Percentiles rank a stretch among this genome's conserved stretches.
Evolutionary conservation across 64 coral and sea anemone genomes (phyloP).

Genomic region (Pachyseris speciosa): DNA sequence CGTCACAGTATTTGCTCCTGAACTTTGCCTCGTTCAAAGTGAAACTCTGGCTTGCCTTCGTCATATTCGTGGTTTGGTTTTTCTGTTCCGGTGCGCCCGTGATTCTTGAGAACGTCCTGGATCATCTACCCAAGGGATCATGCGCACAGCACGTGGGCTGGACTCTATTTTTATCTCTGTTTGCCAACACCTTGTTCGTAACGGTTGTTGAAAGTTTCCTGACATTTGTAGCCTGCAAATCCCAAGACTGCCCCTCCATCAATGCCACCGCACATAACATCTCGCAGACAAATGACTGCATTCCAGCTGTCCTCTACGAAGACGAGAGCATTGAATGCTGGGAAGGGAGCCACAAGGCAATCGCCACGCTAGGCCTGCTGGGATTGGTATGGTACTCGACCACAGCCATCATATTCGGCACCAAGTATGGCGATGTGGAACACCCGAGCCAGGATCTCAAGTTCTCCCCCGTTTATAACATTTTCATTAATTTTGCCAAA

Average conservation of each 20-base stretch:
- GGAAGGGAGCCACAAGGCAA: conserved; percentile 67
- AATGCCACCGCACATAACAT: neutral
- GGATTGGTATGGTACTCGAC: conserved; percentile 96
- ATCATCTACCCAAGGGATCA: conserved; percentile 70
- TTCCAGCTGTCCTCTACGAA: conserved; percentile 51
- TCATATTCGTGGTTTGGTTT: conserved; percentile 89
- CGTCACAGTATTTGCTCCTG: conserved; percentile 80
- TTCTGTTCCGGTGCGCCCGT: conserved; percentile 92
- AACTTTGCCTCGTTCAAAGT: conserved; percentile 94
- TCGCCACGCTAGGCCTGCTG: conserved; percentile 87
- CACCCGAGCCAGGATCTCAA: conserved; percentile 82
- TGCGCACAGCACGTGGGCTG: conserved; percentile 94
- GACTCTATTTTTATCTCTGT: conserved; percentile 81
- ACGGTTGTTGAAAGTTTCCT: conserved; percentile 92
- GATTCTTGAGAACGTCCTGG: conserved; percentile 92
- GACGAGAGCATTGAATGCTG: conserved; percentile 84
- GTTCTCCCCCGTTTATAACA: conserved; percentile 95
- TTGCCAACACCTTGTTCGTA: conserved; percentile 96
- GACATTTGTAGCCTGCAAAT: conserved; percentile 83
- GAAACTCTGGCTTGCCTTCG: conserved; percentile 83
- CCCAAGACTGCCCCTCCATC: conserved; percentile 2
- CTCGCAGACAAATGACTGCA: neutral
- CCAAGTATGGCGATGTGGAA: conserved; percentile 91
- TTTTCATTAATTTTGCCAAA: conserved; percentile 80
- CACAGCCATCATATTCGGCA: conserved; percentile 92